Evolutionary conservation across 2,888 invertebrate genomes (phyloP).

Genomic region (Brachycybe producta): DNA sequence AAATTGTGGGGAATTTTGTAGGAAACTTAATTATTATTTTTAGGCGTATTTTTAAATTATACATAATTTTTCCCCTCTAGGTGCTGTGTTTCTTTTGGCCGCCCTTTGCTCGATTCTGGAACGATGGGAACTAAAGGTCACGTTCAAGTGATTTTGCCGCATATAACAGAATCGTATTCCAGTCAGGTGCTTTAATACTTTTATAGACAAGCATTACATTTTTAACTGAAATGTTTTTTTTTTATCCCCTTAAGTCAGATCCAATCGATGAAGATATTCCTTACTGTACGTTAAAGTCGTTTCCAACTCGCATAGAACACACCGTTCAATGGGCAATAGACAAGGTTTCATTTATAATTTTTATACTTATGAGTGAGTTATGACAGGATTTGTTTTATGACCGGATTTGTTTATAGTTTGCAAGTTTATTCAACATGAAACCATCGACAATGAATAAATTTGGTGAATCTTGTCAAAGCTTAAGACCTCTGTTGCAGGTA

Average conservation of each 20-base stretch:
- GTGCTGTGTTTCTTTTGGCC: constrained; percentile 34
- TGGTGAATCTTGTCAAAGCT: no score
- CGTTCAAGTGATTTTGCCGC: constrained; percentile 33
- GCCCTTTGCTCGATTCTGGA: constrained; percentile 35
- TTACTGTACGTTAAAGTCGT: constrained; percentile 37
- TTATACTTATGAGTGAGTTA: background rate
- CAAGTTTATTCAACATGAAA: constrained; percentile 11
- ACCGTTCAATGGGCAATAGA: constrained; percentile 38
- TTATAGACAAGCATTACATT: background rate
- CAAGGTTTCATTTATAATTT: constrained; percentile 15
- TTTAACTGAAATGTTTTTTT: background rate
- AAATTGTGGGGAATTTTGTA: no score
- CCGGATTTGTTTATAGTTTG: constrained; percentile 16
- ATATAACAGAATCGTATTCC: constrained; percentile 35
- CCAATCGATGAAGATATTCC: constrained; percentile 34
- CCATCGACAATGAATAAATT: constrained; percentile 7
- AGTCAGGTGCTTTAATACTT: constrained; percentile 23
- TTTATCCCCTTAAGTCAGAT: constrained; percentile 28
- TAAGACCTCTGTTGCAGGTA: no score
- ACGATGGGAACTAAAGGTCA: constrained; percentile 35
- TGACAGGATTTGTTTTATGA: background rate
- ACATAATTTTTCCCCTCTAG: constrained; percentile 16
- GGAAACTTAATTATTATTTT: no score
- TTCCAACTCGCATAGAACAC: constrained; percentile 36
- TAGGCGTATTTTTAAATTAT: background rate